Percentiles rank a stretch among this genome's conserved stretches.
Conservation (phyloP, 2,113 vertebrate genomes). For the Gulo gulo region DNA sequence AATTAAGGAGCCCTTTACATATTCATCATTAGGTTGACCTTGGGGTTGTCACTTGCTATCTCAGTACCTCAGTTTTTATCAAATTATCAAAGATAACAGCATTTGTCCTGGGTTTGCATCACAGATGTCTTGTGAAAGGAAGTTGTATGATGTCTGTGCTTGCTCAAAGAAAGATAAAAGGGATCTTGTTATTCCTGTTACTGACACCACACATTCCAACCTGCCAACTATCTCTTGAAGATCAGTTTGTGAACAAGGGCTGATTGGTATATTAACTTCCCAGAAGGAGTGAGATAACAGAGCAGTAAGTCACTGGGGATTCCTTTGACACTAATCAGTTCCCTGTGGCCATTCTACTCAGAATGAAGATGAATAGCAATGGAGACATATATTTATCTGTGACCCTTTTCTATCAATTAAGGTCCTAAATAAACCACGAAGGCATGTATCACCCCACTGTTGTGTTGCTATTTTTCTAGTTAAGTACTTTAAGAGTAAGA, state of each 20-base stretch:
- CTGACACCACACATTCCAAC: neutral
- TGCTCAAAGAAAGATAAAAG: neutral
- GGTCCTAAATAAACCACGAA: neutral
- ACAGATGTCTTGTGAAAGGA: neutral
- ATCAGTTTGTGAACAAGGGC: constrained; percentile 34
- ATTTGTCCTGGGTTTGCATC: neutral
- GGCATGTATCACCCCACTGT: neutral
- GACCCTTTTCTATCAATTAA: constrained; percentile 38
- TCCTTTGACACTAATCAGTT: constrained; percentile 1
- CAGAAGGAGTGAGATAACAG: constrained; percentile 1
- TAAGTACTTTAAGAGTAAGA: constrained; percentile 24
- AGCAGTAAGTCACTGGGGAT: neutral
- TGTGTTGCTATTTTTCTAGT: neutral
- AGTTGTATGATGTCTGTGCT: neutral
- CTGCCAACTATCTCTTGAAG: neutral
- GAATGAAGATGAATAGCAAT: neutral
- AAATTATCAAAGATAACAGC: neutral
- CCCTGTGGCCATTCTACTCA: neutral
- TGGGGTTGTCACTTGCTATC: neutral
- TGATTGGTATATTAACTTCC: constrained; percentile 33
- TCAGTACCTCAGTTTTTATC: neutral
- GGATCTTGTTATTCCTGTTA: neutral
- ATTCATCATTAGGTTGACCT: neutral
- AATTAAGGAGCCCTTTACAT: neutral
- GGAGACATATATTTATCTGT: neutral